Percentiles rank a stretch among this genome's conserved stretches.
Evolutionary conservation across 2,113 vertebrate species (phyloP).

Genomic region (Psilopsiagon aurifrons): DNA sequence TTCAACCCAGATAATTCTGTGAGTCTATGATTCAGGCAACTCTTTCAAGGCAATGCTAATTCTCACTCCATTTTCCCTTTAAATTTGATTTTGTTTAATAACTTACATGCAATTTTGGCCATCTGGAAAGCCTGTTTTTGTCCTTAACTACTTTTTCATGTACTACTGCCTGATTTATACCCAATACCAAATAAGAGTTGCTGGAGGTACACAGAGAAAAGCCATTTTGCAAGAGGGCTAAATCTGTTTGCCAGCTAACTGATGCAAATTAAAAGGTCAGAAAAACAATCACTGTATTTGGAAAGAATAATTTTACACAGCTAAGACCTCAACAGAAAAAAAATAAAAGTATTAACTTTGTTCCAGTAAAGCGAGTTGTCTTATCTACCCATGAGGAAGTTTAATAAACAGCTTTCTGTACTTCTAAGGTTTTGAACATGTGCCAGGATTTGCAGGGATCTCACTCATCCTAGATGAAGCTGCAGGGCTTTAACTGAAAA

Average conservation of each 20-base stretch:
- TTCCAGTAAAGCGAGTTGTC: not conserved
- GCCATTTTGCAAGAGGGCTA: not conserved
- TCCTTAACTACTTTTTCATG: not conserved
- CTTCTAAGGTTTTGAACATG: not conserved
- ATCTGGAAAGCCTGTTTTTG: not conserved
- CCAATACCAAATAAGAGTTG: not conserved
- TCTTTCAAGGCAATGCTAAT: not conserved
- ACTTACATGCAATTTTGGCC: not conserved
- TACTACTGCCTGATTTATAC: not conserved
- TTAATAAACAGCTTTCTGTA: conserved; percentile 1
- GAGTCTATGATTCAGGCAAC: not conserved
- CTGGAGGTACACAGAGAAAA: not conserved
- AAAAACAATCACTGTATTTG: conserved; percentile 1
- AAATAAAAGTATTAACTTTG: not conserved
- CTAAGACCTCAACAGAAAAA: not conserved
- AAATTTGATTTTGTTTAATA: not conserved
- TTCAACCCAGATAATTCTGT: not conserved
- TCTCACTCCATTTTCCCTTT: not conserved
- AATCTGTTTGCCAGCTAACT: not conserved
- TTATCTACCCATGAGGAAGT: not conserved
- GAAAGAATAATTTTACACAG: conserved; percentile 10
- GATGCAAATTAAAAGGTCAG: conserved; percentile 21
- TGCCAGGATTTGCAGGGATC: not conserved
- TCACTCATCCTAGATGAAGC: not conserved
- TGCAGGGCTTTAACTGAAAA: not conserved